These are phyloP conservation scores for Anthopleura sola DNA, from an alignment of 64 coral and sea anemone genomes.

Conservation along the genomic window DNA sequence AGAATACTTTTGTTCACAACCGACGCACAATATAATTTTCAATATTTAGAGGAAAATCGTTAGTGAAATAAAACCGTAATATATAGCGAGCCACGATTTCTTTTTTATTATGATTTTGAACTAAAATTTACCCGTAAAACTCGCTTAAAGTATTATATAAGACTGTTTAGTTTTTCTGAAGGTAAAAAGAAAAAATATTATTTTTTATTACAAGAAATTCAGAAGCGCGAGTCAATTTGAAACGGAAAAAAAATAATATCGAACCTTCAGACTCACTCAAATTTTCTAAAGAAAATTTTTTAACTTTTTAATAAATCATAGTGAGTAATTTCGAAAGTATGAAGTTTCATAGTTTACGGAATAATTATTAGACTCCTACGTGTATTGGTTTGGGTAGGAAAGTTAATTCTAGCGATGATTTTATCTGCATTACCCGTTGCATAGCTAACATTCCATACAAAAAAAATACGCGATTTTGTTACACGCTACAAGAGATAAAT, in stretches of 20 bases:
- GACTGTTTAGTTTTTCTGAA: neutral
- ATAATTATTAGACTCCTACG: neutral
- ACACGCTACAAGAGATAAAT: neutral
- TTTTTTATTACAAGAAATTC: neutral
- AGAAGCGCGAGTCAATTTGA: neutral
- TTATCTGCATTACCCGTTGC: neutral
- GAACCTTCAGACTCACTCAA: neutral
- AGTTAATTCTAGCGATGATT: slow-evolving; percentile 11
- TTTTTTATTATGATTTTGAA: neutral
- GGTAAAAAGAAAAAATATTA: neutral
- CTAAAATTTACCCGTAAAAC: neutral
- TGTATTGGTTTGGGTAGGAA: neutral
- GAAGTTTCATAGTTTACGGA: neutral
- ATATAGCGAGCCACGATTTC: neutral
- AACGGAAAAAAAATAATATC: neutral
- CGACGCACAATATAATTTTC: neutral
- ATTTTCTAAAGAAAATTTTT: neutral
- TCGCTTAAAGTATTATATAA: neutral
- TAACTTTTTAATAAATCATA: neutral
- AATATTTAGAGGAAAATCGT: neutral
- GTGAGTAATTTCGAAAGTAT: neutral
- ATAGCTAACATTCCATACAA: neutral
- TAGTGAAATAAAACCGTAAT: neutral
- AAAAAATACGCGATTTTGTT: slow-evolving; percentile 9
- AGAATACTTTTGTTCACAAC: neutral